phyloP scores from a whole-genome alignment of 2,797 vertebrate species.

The Pangasius sanitwongsei region DNA sequence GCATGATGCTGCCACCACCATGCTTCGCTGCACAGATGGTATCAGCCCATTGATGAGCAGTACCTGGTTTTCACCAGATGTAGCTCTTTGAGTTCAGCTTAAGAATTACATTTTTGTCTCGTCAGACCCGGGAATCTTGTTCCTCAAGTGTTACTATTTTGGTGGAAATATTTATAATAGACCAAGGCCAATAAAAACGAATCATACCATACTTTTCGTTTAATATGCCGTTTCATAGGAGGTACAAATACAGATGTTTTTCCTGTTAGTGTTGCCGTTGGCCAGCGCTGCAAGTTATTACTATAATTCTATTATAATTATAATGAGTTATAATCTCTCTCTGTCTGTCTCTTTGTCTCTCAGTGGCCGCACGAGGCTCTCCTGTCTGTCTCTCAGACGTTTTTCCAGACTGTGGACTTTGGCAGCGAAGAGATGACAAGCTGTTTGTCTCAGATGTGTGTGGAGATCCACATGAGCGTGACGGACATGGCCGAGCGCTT shows the following conservation, averaged over 20 bases:
- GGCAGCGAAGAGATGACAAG: conserved; percentile 76
- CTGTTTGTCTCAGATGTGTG: conserved; percentile 82
- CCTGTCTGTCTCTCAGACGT: conserved; percentile 82
- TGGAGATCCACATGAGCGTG: conserved; percentile 84
- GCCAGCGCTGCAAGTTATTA: not conserved
- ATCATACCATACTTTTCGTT: not conserved
- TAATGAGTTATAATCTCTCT: not conserved
- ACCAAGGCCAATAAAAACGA: not conserved
- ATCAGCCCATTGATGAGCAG: not conserved
- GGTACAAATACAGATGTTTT: too few relatives aligned
- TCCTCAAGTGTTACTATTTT: not conserved
- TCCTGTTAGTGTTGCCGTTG: not conserved
- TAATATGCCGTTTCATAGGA: not conserved
- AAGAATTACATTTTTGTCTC: not conserved
- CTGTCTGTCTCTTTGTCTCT: not conserved
- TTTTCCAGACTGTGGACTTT: conserved; percentile 79
- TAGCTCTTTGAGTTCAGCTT: not conserved
- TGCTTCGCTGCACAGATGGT: not conserved
- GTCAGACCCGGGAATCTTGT: not conserved
- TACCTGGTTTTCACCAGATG: not conserved
- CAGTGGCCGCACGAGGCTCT: conserved; percentile 86
- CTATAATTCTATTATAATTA: not conserved
- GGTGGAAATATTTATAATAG: not conserved
- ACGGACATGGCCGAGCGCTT: conserved; percentile 81
- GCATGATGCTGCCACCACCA: not conserved